Conservation (phyloP, 2,888 invertebrate species). For the Erebia aethiops region DNA sequence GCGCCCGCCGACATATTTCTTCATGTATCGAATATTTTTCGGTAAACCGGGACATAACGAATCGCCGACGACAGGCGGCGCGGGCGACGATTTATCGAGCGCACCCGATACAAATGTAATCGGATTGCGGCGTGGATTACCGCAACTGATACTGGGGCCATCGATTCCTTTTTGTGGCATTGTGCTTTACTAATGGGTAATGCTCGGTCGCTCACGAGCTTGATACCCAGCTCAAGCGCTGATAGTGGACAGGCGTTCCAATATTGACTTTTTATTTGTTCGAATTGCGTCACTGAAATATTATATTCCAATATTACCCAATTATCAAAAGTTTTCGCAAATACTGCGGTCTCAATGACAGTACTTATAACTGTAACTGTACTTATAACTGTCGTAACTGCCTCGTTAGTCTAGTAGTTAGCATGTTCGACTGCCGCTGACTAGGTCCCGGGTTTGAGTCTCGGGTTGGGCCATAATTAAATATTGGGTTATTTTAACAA, state of each 20-base stretch:
- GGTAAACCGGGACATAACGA: slow-evolving; percentile 75
- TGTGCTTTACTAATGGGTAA: slow-evolving; percentile 21
- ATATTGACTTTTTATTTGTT: not conserved
- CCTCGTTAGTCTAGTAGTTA: too few species aligned
- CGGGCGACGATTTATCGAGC: slow-evolving; percentile 70
- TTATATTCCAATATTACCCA: too few species aligned
- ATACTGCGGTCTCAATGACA: not conserved
- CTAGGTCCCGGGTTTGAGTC: too few species aligned
- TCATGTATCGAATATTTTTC: slow-evolving; percentile 51
- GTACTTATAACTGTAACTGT: too few species aligned
- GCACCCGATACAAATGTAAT: slow-evolving; percentile 71
- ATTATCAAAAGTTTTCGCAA: not conserved
- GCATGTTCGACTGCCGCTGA: too few species aligned
- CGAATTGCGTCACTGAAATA: not conserved
- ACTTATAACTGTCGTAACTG: too few species aligned
- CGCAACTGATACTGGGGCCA: slow-evolving; percentile 22
- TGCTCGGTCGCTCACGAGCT: not conserved
- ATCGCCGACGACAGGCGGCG: slow-evolving; percentile 71
- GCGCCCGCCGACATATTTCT: slow-evolving; percentile 74
- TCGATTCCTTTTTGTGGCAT: slow-evolving; percentile 22
- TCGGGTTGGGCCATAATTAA: too few species aligned
- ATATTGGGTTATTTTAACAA: too few species aligned
- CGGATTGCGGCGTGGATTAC: slow-evolving; percentile 56
- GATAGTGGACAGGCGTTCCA: not conserved
- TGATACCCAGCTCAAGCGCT: not conserved